Percentiles rank a stretch among this genome's conserved stretches.
Conservation (phyloP, 2,888 invertebrate species). For the Machimus rusticus region DNA sequence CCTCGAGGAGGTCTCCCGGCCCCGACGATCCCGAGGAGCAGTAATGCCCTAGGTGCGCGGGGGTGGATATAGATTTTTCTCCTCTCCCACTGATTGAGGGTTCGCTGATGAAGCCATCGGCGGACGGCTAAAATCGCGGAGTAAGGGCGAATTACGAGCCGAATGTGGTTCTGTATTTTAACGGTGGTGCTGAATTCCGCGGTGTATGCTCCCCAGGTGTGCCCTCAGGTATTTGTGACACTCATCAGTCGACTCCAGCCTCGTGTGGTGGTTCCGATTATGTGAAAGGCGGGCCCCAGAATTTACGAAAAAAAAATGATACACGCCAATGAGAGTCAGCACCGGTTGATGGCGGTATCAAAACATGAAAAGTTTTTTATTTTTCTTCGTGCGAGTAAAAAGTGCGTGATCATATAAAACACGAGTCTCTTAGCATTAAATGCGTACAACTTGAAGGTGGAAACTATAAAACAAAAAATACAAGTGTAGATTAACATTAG, state of each 20-base stretch:
- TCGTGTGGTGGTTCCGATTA: not conserved
- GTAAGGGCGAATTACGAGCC: not conserved
- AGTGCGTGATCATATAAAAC: not conserved
- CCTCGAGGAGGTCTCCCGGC: not conserved
- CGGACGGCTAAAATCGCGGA: not conserved
- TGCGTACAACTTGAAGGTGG: not conserved
- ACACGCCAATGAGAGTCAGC: not conserved
- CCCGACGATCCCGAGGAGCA: not conserved
- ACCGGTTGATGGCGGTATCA: conserved; percentile 11
- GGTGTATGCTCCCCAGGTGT: not conserved
- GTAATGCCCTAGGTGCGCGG: not conserved
- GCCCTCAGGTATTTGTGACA: conserved; percentile 17
- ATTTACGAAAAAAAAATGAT: not conserved
- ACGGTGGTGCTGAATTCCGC: not conserved
- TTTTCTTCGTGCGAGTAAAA: not conserved
- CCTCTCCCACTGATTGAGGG: not conserved
- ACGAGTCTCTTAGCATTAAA: not conserved
- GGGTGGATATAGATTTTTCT: conserved; percentile 29
- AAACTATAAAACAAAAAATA: too few relatives aligned
- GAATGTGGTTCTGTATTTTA: not conserved
- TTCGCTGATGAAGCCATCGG: conserved; percentile 15
- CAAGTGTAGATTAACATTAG: not conserved
- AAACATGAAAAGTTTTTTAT: not conserved
- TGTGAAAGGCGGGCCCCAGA: not conserved
- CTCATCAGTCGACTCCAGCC: not conserved